Evolutionary conservation across 2,113 vertebrate genomes (phyloP).

Genomic region (Vombatus ursinus): DNA sequence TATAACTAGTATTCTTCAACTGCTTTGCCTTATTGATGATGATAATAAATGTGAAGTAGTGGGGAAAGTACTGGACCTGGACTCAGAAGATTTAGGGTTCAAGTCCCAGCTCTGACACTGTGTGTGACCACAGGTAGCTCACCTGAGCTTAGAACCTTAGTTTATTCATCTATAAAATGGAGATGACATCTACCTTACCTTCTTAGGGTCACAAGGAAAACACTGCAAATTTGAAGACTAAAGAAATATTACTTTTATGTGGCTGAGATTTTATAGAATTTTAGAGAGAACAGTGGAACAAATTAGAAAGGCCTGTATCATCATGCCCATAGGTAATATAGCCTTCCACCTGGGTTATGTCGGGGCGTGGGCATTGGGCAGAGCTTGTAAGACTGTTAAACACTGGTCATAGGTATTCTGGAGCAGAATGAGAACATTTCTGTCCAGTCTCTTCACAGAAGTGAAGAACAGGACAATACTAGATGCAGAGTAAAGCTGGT

Average conservation of each 20-base stretch:
- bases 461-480: not conserved
- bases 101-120: not conserved
- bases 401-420: not conserved
- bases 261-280: not conserved
- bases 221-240: not conserved
- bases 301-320: not conserved
- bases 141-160: not conserved
- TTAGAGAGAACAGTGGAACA: not conserved
- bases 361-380: not conserved
- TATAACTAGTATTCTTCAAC: not conserved
- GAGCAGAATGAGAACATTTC: not conserved
- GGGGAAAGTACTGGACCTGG: not conserved
- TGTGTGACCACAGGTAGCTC: not conserved
- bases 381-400: not conserved
- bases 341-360: not conserved
- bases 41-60: not conserved
- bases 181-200: not conserved
- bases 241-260: not conserved
- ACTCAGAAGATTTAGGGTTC: not conserved
- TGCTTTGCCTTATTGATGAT: not conserved
- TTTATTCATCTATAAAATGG: not conserved
- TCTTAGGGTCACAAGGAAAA: not conserved
- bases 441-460: not conserved
- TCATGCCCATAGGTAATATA: not conserved
- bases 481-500: not conserved